These are phyloP conservation scores for Nephotettix cincticeps DNA, from an alignment of 1,140 invertebrate genomes.

Conservation along the genomic window DNA sequence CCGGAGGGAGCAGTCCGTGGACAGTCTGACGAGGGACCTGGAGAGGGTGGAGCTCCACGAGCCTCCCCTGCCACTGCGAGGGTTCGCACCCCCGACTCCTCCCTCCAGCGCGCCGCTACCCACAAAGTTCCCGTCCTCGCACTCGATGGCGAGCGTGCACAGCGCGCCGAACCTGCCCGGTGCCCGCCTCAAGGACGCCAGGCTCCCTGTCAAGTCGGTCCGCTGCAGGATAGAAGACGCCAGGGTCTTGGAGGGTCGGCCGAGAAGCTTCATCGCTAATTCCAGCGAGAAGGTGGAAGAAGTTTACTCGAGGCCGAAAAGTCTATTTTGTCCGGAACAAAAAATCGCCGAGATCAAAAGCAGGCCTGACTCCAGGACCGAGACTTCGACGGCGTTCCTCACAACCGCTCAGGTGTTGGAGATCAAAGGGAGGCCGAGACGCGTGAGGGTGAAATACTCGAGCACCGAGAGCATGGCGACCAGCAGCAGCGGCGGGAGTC, in stretches of 20 bases:
- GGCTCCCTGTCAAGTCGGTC: slow-evolving; percentile 57
- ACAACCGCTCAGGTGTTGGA: slow-evolving; percentile 60
- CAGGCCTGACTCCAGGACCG: slow-evolving; percentile 28
- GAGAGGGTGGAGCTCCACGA: slow-evolving; percentile 43
- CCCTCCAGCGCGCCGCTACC: slow-evolving; percentile 77
- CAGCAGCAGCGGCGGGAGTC: slow-evolving; percentile 78
- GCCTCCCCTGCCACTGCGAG: slow-evolving; percentile 36
- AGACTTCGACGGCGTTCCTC: not conserved
- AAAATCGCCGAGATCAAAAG: slow-evolving; percentile 38
- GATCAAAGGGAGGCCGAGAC: slow-evolving; percentile 65
- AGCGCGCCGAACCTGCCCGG: slow-evolving; percentile 71
- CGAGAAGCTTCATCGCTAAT: slow-evolving; percentile 29
- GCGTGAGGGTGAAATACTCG: slow-evolving; percentile 65
- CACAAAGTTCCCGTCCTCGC: slow-evolving; percentile 66
- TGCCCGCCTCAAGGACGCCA: slow-evolving; percentile 59
- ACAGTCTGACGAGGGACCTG: slow-evolving; percentile 60
- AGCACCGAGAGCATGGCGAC: slow-evolving; percentile 85
- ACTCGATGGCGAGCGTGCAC: slow-evolving; percentile 71
- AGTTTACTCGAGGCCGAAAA: slow-evolving; percentile 47
- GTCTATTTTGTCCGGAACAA: slow-evolving; percentile 41
- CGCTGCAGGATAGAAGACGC: slow-evolving; percentile 43
- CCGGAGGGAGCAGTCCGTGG: slow-evolving; percentile 44
- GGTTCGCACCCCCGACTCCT: slow-evolving; percentile 65
- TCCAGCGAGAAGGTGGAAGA: not conserved
- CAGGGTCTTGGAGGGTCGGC: slow-evolving; percentile 56